Conservation (phyloP, 2,888 invertebrate species). For the Synergus laeviventris region DNA sequence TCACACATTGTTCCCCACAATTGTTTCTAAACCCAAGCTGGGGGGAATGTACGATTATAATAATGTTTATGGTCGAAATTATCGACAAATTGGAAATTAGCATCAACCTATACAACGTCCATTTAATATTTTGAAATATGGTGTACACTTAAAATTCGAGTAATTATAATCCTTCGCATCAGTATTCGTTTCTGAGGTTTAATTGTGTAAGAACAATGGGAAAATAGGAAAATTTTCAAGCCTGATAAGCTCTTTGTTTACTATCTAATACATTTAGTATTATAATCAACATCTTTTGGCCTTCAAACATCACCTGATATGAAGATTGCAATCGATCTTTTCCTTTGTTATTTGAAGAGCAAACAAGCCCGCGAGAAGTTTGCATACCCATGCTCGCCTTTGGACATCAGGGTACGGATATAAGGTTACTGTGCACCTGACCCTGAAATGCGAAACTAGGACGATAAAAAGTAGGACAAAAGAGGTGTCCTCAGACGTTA, state of each 20-base stretch:
- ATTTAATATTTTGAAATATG: no score
- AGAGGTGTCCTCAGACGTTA: conserved; percentile 1
- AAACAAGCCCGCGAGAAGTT: conserved; percentile 18
- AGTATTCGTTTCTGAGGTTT: no score
- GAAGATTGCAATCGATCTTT: conserved; percentile 10
- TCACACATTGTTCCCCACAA: not conserved
- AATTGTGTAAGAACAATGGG: no score
- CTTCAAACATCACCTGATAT: not conserved
- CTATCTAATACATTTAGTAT: not conserved
- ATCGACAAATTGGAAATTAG: not conserved
- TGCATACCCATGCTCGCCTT: conserved; percentile 24
- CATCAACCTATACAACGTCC: no score
- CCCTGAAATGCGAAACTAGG: conserved; percentile 38
- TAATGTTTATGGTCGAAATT: not conserved
- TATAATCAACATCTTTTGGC: not conserved
- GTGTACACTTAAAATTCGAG: no score
- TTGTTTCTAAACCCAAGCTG: not conserved
- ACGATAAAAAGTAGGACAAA: conserved; percentile 23
- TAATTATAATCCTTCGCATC: no score
- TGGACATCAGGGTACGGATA: conserved; percentile 27
- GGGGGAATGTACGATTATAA: not conserved
- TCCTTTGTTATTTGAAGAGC: conserved; percentile 17
- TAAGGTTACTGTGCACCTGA: conserved; percentile 36
- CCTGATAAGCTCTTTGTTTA: no score
- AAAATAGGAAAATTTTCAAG: no score